Evolutionary conservation across 2,113 vertebrate species (phyloP).

Genomic region (Nycticryphes semicollaris): DNA sequence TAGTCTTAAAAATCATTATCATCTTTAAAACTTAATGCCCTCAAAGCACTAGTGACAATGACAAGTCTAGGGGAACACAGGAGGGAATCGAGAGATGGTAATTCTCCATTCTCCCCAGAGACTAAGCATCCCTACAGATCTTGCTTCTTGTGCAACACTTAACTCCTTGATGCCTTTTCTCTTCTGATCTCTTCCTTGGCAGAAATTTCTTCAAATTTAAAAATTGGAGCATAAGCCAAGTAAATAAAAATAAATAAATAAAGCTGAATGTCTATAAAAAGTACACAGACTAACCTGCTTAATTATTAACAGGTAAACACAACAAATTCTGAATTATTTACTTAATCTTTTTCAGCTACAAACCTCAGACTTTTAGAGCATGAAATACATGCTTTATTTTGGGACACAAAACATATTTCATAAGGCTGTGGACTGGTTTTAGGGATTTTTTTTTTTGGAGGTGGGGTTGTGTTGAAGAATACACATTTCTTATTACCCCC

Average conservation of each 20-base stretch:
- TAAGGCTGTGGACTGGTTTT: neutral
- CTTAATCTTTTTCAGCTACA: constrained; percentile 74
- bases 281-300: constrained; percentile 74
- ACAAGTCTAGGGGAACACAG: neutral
- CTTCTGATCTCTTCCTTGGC: neutral
- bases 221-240: constrained; percentile 65
- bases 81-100: neutral
- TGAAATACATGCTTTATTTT: constrained; percentile 68
- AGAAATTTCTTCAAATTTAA: constrained; percentile 62
- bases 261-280: constrained; percentile 72
- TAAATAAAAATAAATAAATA: constrained; percentile 75
- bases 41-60: neutral
- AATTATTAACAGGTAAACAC: constrained; percentile 83
- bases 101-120: constrained; percentile 24
- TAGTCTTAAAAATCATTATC: neutral
- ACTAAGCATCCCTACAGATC: neutral
- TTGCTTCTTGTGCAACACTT: constrained; percentile 12
- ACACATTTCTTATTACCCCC: constrained; percentile 39
- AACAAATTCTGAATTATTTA: constrained; percentile 81
- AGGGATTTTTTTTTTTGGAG: neutral
- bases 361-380: constrained; percentile 73
- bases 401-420: constrained; percentile 62
- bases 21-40: constrained; percentile 25
- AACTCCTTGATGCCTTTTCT: constrained; percentile 49
- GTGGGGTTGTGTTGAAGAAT: neutral